Percentiles rank a stretch among this genome's conserved stretches.
Conservation (phyloP, 2,113 vertebrate species). For the Terrapene triunguis region DNA sequence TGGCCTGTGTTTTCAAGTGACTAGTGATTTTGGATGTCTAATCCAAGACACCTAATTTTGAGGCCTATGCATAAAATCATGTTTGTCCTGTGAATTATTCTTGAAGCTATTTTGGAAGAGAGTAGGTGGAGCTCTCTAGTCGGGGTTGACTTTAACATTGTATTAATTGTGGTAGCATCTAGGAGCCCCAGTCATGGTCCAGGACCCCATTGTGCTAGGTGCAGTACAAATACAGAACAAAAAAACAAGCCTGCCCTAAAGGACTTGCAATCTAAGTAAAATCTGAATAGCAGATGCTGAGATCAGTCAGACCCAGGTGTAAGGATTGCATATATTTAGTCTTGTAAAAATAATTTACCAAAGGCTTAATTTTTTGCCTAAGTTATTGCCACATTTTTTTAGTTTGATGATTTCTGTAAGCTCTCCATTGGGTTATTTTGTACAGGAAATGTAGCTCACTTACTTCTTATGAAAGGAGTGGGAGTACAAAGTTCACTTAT, state of each 20-base stretch:
- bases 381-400: not conserved
- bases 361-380: not conserved
- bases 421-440: not conserved
- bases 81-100: not conserved
- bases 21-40: not conserved
- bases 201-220: too few relatives aligned
- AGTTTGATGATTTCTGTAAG: not conserved
- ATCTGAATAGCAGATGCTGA: not conserved
- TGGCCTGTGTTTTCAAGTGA: not conserved
- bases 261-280: not conserved
- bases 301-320: not conserved
- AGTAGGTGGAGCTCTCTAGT: too few relatives aligned
- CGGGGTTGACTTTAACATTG: too few relatives aligned
- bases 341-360: not conserved
- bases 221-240: not conserved
- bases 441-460: accelerated
- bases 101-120: not conserved
- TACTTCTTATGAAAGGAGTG: not conserved
- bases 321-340: not conserved
- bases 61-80: not conserved
- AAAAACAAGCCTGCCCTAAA: not conserved
- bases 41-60: not conserved
- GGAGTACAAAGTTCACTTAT: not conserved
- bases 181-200: too few relatives aligned
- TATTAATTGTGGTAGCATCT: too few relatives aligned